phyloP scores from a whole-genome alignment of 2,113 vertebrate species.

The Pungitius pungitius region DNA sequence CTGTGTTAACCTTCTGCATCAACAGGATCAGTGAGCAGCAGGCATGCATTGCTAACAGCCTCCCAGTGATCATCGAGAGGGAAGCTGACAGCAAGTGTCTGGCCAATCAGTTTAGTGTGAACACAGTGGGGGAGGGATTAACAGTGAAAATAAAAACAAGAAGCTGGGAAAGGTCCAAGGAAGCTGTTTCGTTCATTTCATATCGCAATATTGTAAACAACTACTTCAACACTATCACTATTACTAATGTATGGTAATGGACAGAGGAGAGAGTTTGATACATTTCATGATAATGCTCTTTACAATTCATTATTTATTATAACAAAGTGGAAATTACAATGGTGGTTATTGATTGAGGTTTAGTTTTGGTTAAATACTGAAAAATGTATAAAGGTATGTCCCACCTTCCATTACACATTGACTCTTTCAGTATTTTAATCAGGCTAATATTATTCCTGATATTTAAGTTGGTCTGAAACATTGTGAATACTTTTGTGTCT shows the following conservation, averaged over 20 bases:
- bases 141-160: neutral
- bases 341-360: neutral
- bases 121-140: neutral
- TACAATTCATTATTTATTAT: neutral
- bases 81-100: slow-evolving; percentile 15
- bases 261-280: no score
- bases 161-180: neutral
- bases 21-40: slow-evolving; percentile 28
- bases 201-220: neutral
- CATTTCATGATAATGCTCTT: no score
- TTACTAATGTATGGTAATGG: neutral
- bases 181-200: neutral
- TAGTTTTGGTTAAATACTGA: neutral
- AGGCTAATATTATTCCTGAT: neutral
- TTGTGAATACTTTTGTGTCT: no score
- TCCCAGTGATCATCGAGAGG: slow-evolving; percentile 11
- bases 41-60: slow-evolving; percentile 46
- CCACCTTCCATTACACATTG: neutral
- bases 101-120: slow-evolving; percentile 11
- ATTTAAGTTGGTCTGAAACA: no score
- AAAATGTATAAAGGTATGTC: neutral
- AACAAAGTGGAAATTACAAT: neutral
- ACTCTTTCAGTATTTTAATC: no score
- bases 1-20: slow-evolving; percentile 31
- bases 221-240: neutral